Evolutionary conservation across 2,113 vertebrate species (phyloP).

Genomic region (Pongo pygmaeus): DNA sequence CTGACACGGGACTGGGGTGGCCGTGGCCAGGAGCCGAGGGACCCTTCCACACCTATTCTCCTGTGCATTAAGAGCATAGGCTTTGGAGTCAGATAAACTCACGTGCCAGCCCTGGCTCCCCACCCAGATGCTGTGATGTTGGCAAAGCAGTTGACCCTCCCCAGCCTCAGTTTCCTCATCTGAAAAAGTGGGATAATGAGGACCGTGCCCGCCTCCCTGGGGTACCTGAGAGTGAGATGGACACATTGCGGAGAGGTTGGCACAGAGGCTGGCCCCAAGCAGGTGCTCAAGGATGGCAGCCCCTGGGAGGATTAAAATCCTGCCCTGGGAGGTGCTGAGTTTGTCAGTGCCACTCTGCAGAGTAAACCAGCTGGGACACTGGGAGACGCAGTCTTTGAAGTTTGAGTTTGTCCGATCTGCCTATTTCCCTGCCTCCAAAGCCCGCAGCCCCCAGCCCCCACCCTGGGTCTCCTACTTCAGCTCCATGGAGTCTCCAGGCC

Average conservation of each 20-base stretch:
- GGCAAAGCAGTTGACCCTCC: neutral
- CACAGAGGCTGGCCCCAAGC: neutral
- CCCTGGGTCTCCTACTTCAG: no score
- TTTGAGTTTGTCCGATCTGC: neutral
- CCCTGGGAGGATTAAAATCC: accelerated
- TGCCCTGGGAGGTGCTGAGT: neutral
- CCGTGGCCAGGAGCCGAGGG: neutral
- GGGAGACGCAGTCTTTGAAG: neutral
- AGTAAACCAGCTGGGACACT: neutral
- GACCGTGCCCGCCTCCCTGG: neutral
- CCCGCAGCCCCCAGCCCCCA: neutral
- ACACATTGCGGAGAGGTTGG: accelerated
- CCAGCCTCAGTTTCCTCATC: neutral
- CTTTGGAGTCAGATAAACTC: neutral
- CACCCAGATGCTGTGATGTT: neutral
- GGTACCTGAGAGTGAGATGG: accelerated
- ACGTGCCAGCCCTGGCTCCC: neutral
- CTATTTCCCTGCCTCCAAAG: accelerated
- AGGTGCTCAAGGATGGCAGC: accelerated
- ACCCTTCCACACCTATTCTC: accelerated
- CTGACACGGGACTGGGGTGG: neutral
- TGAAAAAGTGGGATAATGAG: neutral
- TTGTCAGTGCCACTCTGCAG: neutral
- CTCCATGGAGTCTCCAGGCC: neutral
- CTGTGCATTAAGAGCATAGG: neutral